Base-by-base conservation (phyloP, 2,888 invertebrate genomes). In the Brachyptera putata region DNA sequence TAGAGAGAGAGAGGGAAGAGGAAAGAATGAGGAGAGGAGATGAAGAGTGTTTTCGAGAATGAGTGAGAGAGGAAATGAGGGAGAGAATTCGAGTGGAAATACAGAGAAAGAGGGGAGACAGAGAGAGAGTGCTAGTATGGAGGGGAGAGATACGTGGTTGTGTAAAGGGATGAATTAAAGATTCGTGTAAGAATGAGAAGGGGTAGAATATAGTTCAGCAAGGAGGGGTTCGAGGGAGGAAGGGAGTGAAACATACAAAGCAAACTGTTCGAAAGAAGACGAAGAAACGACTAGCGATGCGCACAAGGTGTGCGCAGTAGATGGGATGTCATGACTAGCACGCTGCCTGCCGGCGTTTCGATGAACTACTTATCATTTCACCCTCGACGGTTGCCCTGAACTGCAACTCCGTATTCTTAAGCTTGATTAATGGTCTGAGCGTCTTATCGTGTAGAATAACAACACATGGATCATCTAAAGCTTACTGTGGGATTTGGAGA, bases 141-240 rank as follows among this genome's bases (percentile, higher is more conserved):
- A 16, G 4, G 49, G 25, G 25, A 25, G 25, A 16, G 25, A 49
- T 53, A 22, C 36, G 36, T 2, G 36, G 18, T 3, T 13, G 9
- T 9, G 16, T 25, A 43, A 34, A 30, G 26, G 48, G 39, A 34
- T 26, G 21, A 53, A 53, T 53, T 50, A 59, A 53, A 59, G 43
- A 59, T 53, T 41, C 26, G 37, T 21, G 43, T 43, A 39, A 43
- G 57, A 43, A 55, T 34, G 37, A 43, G 37, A 56, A 56, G 55
- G 60, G 50, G 50, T 60, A 18, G 56, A 41, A 56, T 24, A 26
- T 14, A 22, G 48, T n/a, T n/a, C 50, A 34, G 26, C 14, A 21
- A 24, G 53, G 53, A 53, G 46, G 24, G 46, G 22, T n/a, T 46
- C 18, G 16, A 21, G 16, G 21, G 21, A 18, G 49, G 49, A 26